Conservation (phyloP, 2,797 vertebrate genomes). For the Tokudaia tokunoshimensis region DNA sequence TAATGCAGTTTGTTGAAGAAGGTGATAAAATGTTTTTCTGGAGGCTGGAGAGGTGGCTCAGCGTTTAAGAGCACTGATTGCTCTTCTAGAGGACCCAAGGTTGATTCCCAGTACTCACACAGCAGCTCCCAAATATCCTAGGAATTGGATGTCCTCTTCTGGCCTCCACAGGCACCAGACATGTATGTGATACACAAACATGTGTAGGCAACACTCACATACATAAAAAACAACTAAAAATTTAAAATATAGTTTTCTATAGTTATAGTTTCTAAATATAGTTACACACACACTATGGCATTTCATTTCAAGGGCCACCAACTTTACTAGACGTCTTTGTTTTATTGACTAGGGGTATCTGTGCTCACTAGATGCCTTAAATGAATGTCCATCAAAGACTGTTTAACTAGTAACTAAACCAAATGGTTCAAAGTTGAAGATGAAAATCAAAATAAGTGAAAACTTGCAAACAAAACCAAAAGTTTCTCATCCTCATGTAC, state of each 20-base stretch:
- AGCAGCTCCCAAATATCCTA: neutral
- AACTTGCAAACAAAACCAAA: conserved; percentile 42
- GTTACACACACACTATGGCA: neutral
- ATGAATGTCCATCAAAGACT: neutral
- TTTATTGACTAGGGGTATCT: neutral
- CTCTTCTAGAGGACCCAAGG: neutral
- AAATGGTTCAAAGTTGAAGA: conserved; percentile 16
- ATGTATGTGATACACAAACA: neutral
- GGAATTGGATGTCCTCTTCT: neutral
- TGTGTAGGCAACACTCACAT: neutral
- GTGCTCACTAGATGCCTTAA: neutral
- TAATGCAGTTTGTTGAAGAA: conserved; percentile 5
- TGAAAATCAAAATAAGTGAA: neutral
- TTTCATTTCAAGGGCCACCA: conserved; percentile 6
- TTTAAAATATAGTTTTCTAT: neutral
- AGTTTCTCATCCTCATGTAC: neutral
- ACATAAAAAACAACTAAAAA: neutral
- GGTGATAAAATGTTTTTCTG: conserved; percentile 12
- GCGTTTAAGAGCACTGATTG: neutral
- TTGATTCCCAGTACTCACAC: neutral
- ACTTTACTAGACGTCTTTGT: conserved; percentile 21
- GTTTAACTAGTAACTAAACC: neutral
- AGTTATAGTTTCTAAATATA: too few relatives aligned
- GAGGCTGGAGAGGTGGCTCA: neutral
- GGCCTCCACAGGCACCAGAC: neutral